A percentile compares a stretch with the other conserved stretches of the same genome.
phyloP scores from a whole-genome alignment of 2,888 invertebrate genomes.

The Callosobruchus maculatus region DNA sequence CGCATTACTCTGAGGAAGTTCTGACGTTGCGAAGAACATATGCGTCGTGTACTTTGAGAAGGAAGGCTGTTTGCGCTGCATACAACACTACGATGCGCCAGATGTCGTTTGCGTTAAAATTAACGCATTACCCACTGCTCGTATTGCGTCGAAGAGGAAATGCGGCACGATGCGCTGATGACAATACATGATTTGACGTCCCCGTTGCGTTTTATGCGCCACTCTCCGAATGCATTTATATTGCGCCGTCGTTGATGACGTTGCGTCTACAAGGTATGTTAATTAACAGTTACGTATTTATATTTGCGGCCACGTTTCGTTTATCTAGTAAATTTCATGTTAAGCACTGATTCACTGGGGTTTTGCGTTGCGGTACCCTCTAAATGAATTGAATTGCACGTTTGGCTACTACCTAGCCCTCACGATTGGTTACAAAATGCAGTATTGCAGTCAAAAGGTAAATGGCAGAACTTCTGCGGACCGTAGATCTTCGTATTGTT shows the following conservation, averaged over 20 bases:
- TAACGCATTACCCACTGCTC: not conserved
- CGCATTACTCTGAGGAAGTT: not conserved
- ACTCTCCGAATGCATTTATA: not conserved
- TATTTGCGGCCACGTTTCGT: not conserved
- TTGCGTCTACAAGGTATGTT: not conserved
- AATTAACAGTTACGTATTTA: not conserved
- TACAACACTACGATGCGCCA: not conserved
- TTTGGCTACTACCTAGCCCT: not conserved
- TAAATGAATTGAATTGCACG: too few species aligned
- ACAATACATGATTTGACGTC: not conserved
- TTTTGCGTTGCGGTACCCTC: not conserved
- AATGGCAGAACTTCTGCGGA: too few species aligned
- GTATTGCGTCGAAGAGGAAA: not conserved
- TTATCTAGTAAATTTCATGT: not conserved
- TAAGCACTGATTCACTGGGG: not conserved
- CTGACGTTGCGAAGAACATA: not conserved
- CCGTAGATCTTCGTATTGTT: too few species aligned
- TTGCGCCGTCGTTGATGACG: not conserved
- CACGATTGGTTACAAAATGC: not conserved
- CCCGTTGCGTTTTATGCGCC: not conserved
- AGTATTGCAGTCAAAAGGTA: too few species aligned
- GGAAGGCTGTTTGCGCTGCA: not conserved
- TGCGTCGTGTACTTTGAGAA: not conserved
- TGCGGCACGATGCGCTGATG: not conserved
- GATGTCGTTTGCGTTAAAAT: not conserved